phyloP scores from a whole-genome alignment of 2,113 vertebrate genomes.

The Chionodraco myersi region DNA sequence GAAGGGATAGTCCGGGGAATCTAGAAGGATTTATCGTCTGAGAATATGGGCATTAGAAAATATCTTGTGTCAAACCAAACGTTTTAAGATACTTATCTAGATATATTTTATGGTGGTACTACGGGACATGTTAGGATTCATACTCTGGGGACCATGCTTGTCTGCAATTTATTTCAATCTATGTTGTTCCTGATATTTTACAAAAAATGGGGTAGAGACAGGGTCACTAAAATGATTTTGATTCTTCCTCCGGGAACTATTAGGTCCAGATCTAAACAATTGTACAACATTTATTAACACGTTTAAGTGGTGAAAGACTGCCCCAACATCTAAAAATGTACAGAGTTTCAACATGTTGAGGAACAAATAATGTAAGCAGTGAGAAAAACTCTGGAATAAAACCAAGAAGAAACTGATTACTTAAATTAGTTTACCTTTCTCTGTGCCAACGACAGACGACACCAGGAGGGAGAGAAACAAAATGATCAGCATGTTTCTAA shows the following conservation, averaged over 20 bases:
- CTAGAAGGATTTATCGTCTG: neutral
- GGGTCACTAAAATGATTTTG: neutral
- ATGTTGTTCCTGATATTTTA: neutral
- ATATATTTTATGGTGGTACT: no score
- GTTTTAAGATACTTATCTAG: no score
- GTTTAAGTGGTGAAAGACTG: neutral
- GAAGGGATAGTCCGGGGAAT: neutral
- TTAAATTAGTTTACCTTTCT: conserved; percentile 70
- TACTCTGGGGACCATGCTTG: neutral
- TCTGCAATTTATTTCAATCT: neutral
- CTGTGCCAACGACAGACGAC: conserved; percentile 50
- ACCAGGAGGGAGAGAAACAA: conserved; percentile 64
- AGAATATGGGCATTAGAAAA: no score
- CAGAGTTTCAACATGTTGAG: neutral
- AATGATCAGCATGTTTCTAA: conserved; percentile 55
- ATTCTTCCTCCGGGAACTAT: neutral
- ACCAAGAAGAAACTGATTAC: neutral
- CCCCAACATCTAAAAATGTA: neutral
- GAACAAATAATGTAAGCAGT: neutral
- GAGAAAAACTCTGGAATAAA: neutral
- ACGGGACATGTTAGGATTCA: neutral
- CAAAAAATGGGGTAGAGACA: neutral
- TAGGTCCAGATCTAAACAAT: neutral
- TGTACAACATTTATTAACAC: neutral
- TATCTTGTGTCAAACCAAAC: no score